Evolutionary conservation across 2,113 vertebrate species (phyloP), one percentile per base, ranked within the genome.

Genomic region (Hucho hucho): DNA sequence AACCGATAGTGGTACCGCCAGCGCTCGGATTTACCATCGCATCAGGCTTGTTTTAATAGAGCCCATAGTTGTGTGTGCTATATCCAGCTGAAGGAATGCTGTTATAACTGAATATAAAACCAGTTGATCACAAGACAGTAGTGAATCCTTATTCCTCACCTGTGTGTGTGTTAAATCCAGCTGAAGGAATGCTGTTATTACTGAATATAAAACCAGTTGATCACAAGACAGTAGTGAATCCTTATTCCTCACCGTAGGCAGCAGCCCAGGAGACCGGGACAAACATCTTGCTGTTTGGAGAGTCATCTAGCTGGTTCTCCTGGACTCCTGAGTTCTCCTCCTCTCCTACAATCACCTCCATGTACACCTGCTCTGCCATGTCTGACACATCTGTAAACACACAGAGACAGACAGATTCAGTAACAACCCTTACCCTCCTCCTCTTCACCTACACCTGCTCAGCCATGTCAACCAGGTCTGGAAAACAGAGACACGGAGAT

Each of bases 361-460:
- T 96, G 87, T 95, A 96, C 80, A 96, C 93, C 92, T 97, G 95
- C 91, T 96, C 93, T 82, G 95, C 92, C 91, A 96, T 95, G 92
- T 96, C 95, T 79, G 93, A 91, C 76, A 94, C 95, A 86, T 90
- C 95, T 96, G 37, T 11, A 43, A 43, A 74, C 56, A 73, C 58
- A 43, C 20, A 68, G 22, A 64, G 22, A 76, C 13, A 43, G 37
- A 43, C 7, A 43, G 46, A 92, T 84, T 46, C 53, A 69, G 58
- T 3, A 49, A 69, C 37, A 80, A 53, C 14, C 1, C 14, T 53
- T 1, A 49, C 3, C 13, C 11, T 95, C 92, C 85, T 95, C 94
- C 90, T 95, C 93, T 69, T 94, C 86, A 96, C 92, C 88, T 94
- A 96, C 79, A 96, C 93, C 92, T 97, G 95, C 91, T 96, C 93